phyloP scores from a whole-genome alignment of 1,140 invertebrate genomes.

The Polypedilum pembai region DNA sequence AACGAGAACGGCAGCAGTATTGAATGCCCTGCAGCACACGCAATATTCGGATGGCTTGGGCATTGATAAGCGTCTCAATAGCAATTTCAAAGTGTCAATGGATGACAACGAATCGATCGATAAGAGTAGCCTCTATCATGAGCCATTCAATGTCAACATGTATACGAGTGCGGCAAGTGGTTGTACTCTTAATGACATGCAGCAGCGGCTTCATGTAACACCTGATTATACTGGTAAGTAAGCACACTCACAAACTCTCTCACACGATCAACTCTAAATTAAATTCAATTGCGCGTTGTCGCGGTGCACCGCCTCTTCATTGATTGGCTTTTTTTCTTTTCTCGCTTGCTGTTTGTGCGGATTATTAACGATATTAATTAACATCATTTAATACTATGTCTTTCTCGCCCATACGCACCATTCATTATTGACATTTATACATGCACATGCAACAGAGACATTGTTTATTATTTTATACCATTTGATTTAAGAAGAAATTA shows the following conservation, averaged over 20 bases:
- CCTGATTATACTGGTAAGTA: constrained; percentile 46
- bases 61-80: constrained; percentile 44
- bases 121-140: constrained; percentile 47
- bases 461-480: too few species aligned
- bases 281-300: background rate
- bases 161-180: constrained; percentile 44
- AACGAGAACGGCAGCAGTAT: constrained; percentile 48
- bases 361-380: background rate
- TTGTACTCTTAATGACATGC: constrained; percentile 43
- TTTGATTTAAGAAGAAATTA: too few species aligned
- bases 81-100: constrained; percentile 48
- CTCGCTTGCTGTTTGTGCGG: background rate
- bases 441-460: too few species aligned
- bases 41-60: constrained; percentile 43
- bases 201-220: constrained; percentile 43
- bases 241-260: too few species aligned
- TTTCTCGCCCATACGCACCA: too few species aligned
- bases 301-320: constrained; percentile 19
- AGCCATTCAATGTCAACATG: constrained; percentile 46
- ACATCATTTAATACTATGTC: background rate
- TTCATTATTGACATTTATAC: too few species aligned
- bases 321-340: too few species aligned
- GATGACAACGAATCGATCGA: constrained; percentile 45
- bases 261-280: too few species aligned
- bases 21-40: constrained; percentile 43